Conservation (phyloP, 2,888 invertebrate genomes). For the Rapana venosa region DNA sequence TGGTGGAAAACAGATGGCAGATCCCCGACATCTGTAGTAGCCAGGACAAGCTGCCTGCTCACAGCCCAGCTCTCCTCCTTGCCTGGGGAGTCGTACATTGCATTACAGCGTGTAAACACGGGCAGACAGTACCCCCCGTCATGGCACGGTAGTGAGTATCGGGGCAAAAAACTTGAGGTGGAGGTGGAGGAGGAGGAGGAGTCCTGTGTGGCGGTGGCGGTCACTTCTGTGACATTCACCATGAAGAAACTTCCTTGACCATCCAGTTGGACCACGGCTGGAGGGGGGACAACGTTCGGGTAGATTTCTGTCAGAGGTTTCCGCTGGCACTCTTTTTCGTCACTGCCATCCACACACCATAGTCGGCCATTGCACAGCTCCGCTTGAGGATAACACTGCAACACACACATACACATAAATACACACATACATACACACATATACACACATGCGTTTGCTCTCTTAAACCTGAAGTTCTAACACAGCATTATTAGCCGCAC, state of each 20-base stretch:
- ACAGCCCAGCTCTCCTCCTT: conserved; percentile 6
- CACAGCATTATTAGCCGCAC: no score
- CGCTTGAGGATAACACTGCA: neutral
- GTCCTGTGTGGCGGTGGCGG: neutral
- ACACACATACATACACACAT: neutral
- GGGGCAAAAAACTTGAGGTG: neutral
- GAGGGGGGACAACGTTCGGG: neutral
- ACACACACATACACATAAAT: neutral
- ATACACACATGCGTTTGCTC: no score
- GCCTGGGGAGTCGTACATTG: neutral
- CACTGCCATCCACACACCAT: neutral
- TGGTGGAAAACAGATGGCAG: conserved; percentile 14
- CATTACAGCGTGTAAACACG: conserved; percentile 35
- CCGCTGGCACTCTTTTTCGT: neutral
- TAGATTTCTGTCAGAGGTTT: neutral
- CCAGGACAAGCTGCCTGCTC: neutral
- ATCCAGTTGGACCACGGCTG: neutral
- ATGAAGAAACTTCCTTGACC: neutral
- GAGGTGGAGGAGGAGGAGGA: neutral
- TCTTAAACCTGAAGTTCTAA: no score
- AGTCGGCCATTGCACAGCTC: neutral
- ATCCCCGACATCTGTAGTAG: conserved; percentile 12
- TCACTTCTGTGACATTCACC: neutral
- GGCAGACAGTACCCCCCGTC: conserved; percentile 34
- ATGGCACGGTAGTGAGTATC: neutral